Base-by-base conservation (phyloP, 2,888 invertebrate species). In the Torymus aiolomorphi region DNA sequence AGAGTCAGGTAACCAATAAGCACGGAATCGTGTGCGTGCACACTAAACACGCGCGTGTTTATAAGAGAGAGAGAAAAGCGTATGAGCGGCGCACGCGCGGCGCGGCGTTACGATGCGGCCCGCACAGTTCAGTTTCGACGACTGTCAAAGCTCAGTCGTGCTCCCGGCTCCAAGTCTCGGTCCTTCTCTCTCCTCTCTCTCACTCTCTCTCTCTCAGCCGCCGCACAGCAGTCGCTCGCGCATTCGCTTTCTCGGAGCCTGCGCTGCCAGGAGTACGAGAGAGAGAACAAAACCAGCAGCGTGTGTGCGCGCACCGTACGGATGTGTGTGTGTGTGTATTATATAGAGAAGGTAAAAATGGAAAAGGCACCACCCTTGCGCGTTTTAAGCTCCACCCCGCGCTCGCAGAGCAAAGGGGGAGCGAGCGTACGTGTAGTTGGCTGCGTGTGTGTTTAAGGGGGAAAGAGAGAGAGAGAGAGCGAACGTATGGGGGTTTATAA, bases 301-400 rank as follows among this genome's bases (percentile, higher is more conserved):
- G 61, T 14, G 80, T 65, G 78, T 66, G 63, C 69, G 59, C 49
- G 73, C 63, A 80, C 61, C 74, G 74, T 59, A 54, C 5, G 52
- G 1, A 2, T 2, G 20, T 20, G 20, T 20, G 20, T 20, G 20
- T 20, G n/a, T 20, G 20, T 20, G 20, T 20, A 20, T n/a, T 20
- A n/a, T 4, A 16, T 52, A 51, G 72, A 66, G 67, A 59, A 61
- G 61, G 72, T 73, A 78, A 78, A 80, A 80, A 66, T 24, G 71
- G 80, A 67, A 78, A 83, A 83, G 84, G 87, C 85, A 85, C 86
- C 88, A 88, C 89, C 88, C 88, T 89, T 88, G 85, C 84, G 85
- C 84, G 18, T 87, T 80, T 86, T 87, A 89, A 88, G 88, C 89
- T 88, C 89, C 89, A 88, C 89, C 89, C 88, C 89, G 88, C 80